phyloP scores from a whole-genome alignment of 2,113 vertebrate species.

The Halcyon malimbica region DNA sequence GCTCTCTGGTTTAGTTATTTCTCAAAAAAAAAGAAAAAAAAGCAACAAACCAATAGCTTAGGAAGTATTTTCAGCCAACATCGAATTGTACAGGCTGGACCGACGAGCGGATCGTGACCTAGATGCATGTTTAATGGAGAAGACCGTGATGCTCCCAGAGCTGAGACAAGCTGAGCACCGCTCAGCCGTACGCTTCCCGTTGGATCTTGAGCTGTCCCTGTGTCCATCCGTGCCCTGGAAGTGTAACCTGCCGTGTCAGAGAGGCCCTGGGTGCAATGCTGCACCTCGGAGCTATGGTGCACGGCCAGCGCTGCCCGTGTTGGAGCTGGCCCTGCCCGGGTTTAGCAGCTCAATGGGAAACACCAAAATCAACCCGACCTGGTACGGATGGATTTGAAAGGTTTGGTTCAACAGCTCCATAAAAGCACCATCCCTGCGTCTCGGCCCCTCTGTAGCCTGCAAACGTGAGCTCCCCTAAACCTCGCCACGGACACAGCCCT shows the following conservation, averaged over 20 bases:
- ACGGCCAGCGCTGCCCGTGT: not conserved
- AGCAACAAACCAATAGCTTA: not conserved
- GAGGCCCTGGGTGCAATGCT: not conserved
- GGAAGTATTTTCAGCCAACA: not conserved
- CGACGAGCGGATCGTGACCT: not conserved
- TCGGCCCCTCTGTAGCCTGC: not conserved
- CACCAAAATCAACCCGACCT: not conserved
- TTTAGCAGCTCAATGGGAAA: not conserved
- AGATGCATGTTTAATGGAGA: not conserved
- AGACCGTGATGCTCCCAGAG: not conserved
- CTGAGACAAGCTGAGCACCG: fast-evolving
- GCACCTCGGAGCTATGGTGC: not conserved
- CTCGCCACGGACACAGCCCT: fast-evolving
- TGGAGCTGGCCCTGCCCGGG: not conserved
- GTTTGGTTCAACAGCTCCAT: not conserved
- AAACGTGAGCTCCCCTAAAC: not conserved
- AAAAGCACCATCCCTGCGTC: not conserved
- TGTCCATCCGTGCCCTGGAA: not conserved
- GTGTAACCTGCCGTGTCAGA: fast-evolving
- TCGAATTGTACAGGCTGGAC: not conserved
- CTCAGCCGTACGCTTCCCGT: not conserved
- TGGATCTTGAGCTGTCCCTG: not conserved
- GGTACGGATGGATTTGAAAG: not conserved
- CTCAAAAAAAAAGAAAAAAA: not conserved
- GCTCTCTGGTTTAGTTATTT: not conserved